A percentile compares a stretch with the other conserved stretches of the same genome.
phyloP scores from a whole-genome alignment of 2,797 vertebrate species.

The Danio jaintianensis region DNA sequence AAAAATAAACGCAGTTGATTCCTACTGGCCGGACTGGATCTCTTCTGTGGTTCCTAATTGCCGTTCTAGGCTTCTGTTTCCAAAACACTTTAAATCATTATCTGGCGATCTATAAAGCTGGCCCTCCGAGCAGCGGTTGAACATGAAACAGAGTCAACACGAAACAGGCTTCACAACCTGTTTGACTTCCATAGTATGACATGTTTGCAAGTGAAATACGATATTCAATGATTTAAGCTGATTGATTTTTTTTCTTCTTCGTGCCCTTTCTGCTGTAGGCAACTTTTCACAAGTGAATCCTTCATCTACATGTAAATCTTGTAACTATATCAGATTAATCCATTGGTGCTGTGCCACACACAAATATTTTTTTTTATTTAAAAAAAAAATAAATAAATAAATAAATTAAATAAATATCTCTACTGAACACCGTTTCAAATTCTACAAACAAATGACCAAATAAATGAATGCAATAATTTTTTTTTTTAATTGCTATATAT shows the following conservation, averaged over 20 bases:
- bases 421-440: no score
- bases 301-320: not conserved
- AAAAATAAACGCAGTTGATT: not conserved
- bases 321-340: not conserved
- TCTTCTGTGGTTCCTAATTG: not conserved
- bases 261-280: not conserved
- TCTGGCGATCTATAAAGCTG: not conserved
- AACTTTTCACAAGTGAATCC: not conserved
- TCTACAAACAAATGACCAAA: no score
- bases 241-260: slow-evolving; percentile 15
- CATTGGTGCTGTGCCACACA: not conserved
- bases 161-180: not conserved
- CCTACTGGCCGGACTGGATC: slow-evolving; percentile 1
- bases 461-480: no score
- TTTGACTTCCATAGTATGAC: not conserved
- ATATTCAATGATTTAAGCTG: not conserved
- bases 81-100: slow-evolving; percentile 19
- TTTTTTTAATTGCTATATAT: no score
- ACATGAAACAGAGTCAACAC: not conserved
- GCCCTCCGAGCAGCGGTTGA: not conserved
- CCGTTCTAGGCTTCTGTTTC: not conserved
- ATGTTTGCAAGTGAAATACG: not conserved
- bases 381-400: no score
- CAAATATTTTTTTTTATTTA: not conserved
- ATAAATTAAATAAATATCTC: no score